These are phyloP conservation scores for Zonitis immaculata DNA, from an alignment of 2,888 invertebrate species.

Conservation along the genomic window DNA sequence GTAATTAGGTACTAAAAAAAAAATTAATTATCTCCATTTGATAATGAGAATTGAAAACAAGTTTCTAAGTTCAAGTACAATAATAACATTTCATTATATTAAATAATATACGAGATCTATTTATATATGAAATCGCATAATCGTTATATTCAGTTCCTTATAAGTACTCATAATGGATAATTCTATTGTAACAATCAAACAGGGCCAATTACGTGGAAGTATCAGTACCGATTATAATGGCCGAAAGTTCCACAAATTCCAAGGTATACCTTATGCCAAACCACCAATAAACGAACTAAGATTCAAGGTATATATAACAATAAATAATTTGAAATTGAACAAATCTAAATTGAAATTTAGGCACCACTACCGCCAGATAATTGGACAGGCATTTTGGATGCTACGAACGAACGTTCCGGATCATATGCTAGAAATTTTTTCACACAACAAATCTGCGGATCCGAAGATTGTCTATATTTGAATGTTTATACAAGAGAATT, in stretches of 20 bases:
- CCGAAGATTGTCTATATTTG: neutral
- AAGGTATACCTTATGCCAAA: constrained; percentile 45
- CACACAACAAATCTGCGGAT: neutral
- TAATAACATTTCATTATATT: no score
- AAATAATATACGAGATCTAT: no score
- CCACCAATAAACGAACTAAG: constrained; percentile 42
- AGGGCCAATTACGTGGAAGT: constrained; percentile 37
- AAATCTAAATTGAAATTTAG: constrained; percentile 13
- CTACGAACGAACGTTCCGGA: constrained; percentile 3
- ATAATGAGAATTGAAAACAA: no score
- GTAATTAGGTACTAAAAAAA: no score
- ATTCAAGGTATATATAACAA: constrained; percentile 40
- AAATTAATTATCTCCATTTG: no score
- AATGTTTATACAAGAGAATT: neutral
- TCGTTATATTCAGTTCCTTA: no score
- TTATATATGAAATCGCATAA: no score
- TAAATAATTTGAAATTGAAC: neutral
- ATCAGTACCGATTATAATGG: constrained; percentile 30
- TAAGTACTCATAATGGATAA: neutral
- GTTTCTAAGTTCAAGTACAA: no score
- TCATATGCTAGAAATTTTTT: neutral
- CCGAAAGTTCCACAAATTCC: constrained; percentile 37
- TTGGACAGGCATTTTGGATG: constrained; percentile 22
- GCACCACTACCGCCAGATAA: constrained; percentile 29
- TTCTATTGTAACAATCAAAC: constrained; percentile 5